phyloP scores from a whole-genome alignment of 2,888 invertebrate genomes.

The Idaea biselata region DNA sequence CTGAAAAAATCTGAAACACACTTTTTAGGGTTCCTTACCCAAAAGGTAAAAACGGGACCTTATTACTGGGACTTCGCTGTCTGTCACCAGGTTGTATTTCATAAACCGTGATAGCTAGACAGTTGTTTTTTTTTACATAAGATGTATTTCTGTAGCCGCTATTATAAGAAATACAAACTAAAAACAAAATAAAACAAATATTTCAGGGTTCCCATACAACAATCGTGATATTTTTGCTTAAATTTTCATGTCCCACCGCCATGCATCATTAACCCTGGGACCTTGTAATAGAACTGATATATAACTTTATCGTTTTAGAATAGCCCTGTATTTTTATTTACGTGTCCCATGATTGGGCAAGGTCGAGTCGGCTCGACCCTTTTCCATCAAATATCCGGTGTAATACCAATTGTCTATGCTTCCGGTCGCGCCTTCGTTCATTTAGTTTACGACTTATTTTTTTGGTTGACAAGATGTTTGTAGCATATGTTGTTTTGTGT shows the following conservation, averaged over 20 bases:
- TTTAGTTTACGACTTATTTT: constrained; percentile 62
- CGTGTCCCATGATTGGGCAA: constrained; percentile 1
- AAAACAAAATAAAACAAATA: too few relatives aligned
- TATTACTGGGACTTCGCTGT: too few relatives aligned
- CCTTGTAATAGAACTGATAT: neutral
- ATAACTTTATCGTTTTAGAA: constrained; percentile 9
- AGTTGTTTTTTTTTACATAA: too few relatives aligned
- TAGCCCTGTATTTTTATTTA: constrained; percentile 9
- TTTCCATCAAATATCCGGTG: constrained; percentile 62
- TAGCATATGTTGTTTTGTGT: neutral
- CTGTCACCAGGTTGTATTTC: too few relatives aligned
- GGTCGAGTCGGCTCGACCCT: constrained; percentile 34
- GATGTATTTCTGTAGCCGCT: too few relatives aligned
- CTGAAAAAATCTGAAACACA: too few relatives aligned
- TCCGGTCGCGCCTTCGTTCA: constrained; percentile 68
- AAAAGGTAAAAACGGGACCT: too few relatives aligned
- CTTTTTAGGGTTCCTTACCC: too few relatives aligned
- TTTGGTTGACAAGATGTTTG: constrained; percentile 47
- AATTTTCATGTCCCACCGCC: neutral
- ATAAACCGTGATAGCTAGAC: too few relatives aligned
- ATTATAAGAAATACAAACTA: too few relatives aligned
- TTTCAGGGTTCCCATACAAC: too few relatives aligned
- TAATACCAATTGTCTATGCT: constrained; percentile 52
- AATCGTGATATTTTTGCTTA: too few relatives aligned
- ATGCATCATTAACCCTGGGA: neutral